Base-by-base conservation (phyloP, 2,797 vertebrate genomes). In the Darevskia mixta region DNA sequence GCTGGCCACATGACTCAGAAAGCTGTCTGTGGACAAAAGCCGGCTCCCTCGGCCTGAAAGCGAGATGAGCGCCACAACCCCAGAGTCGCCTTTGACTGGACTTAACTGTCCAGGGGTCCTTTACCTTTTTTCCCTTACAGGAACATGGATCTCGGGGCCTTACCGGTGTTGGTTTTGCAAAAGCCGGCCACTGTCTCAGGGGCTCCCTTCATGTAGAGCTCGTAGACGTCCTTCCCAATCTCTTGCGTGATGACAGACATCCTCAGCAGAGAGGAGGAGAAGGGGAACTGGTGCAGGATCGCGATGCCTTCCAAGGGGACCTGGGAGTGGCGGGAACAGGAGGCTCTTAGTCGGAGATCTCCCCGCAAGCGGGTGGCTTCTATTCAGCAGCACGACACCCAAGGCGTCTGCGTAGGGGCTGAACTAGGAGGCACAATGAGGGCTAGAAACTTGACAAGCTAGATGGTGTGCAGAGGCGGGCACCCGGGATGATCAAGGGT, bases 121-220 rank as follows among this genome's bases (percentile, higher is more conserved):
- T 55, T 55, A 15, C 49, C 49, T 55, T 55, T 3, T 55, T 15
- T 4, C 13, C 49, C 49, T 55, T 55, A 55, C 49, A 55, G 49
- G 49, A 3, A 4, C 49, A 55, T 23, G 8, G 43, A 35, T 41
- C 66, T 49, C 29, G 77, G 38, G 0, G 86, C 84, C 49, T 27
- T 96, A 97, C 96, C 96, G 27, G 95, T 96, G 87, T 92, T 92
- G 49, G 90, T n/a, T 86, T 84, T 94, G 87, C 96, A 97, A 86
- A 96, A 95, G 55, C 81, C 87, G 83, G 86, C 81, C 83, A 96
- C 88, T 93, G 79, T 95, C 93, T 97, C 96, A 0, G 96, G 95
- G 58, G 95, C 96, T 67, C 95, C 96, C 82, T 97, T 97, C 93
- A 95, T 91, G 81, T 95, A 97, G 8, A 95, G 88, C 0, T 96